Base-by-base conservation (phyloP, 2,113 vertebrate genomes). In the Harpagus bidentatus region DNA sequence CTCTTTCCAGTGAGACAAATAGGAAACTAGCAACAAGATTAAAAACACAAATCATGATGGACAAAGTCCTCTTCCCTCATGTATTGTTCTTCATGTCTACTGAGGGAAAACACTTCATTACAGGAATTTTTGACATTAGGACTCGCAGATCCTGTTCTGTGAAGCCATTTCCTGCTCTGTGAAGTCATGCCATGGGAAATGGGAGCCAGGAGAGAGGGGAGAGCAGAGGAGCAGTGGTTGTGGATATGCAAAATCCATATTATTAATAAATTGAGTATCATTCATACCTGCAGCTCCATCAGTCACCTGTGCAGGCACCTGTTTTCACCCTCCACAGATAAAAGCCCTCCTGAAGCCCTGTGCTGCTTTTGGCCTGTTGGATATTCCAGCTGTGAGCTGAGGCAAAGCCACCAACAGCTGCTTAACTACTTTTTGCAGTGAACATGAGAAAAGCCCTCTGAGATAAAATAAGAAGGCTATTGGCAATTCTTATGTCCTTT, bases 1-100 rank as follows among this genome's bases (percentile, higher is more conserved):
- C 91, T 94, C 26, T 83, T 97, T 95, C 79, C 70, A 88, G 20
- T 53, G 42, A 83, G 82, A 95, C 78, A 93, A 97, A 86, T 42
- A 83, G 81, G 83, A 87, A 94, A 90, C 17, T 28, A 90, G 53
- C 11, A 9, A 36, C 22, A 36, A 90, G 92, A 69, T 67, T 45
- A 74, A 74, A 72, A 87, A 43, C 25, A 38, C 11, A 55, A n/a
- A 42, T 11, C 8, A 69, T 53, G 67, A 76, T 31, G 52, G 47
- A 85, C 70, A 95, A 93, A 93, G 74, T 91, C 32, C 16, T 81
- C 36, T 94, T 78, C 45, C 78, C 83, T 88, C 71, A 65, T 90
- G 48, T 52, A 50, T 67, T 13, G 18, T 53, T 59, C 65, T n/a
- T 86, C 32, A 22, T 32, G 52, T 67, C 32, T 63, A 45, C 55